phyloP scores from a whole-genome alignment of 92 coral and sea anemone genomes.

The Porites cylindrica region DNA sequence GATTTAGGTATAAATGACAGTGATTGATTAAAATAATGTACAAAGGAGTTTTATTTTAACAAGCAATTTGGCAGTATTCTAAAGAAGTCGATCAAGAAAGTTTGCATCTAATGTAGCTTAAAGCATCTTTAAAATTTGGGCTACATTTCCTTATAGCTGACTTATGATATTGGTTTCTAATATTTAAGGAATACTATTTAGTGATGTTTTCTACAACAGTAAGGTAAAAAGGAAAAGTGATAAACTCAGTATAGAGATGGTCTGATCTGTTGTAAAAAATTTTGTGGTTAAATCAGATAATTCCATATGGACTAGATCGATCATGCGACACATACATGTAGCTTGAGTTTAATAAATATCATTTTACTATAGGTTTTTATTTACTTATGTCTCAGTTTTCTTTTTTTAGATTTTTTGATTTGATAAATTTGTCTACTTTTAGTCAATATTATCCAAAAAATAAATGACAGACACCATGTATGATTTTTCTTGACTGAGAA shows the following conservation, averaged over 20 bases:
- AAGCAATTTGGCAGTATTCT: not conserved
- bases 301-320: not conserved
- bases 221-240: no score
- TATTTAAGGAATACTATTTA: no score
- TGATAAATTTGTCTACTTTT: not conserved
- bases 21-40: slow-evolving; percentile 19
- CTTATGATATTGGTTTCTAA: no score
- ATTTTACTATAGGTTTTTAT: no score
- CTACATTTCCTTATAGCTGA: no score
- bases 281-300: not conserved
- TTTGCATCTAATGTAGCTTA: not conserved
- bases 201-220: no score
- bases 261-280: not conserved
- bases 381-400: not conserved
- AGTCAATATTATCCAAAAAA: not conserved
- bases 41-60: not conserved
- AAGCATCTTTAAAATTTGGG: no score
- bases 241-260: not conserved
- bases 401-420: not conserved
- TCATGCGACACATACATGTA: no score
- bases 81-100: not conserved
- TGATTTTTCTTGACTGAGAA: not conserved
- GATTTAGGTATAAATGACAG: not conserved
- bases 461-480: not conserved
- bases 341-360: no score